Evolutionary conservation across 2,113 vertebrate species (phyloP).

Genomic region (Lagopus muta): DNA sequence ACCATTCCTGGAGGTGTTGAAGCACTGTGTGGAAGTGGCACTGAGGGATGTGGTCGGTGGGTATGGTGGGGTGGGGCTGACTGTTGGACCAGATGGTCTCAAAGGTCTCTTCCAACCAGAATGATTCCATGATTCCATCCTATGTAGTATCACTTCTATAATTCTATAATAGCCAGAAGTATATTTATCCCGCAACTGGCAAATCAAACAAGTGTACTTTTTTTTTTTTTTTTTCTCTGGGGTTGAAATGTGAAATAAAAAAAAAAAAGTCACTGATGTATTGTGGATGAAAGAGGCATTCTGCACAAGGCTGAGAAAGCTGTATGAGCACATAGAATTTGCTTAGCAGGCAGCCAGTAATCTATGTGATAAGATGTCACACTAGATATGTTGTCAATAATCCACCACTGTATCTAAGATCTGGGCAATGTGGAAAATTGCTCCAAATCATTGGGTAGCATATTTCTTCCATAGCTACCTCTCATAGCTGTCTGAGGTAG

Average conservation of each 20-base stretch:
- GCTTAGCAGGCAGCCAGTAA: not conserved
- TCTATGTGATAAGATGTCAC: not conserved
- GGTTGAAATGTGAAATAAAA: not conserved
- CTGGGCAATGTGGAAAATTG: not conserved
- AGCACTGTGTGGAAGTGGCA: too few relatives aligned
- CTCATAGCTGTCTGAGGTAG: not conserved
- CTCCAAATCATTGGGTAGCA: not conserved
- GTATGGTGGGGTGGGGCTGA: too few relatives aligned
- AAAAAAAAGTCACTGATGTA: not conserved
- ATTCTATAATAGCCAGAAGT: not conserved
- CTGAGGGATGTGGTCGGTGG: too few relatives aligned
- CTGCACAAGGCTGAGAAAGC: not conserved
- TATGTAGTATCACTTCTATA: too few relatives aligned
- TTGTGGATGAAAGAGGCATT: not conserved
- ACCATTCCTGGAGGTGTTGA: too few relatives aligned
- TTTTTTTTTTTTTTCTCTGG: not conserved
- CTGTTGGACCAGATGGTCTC: too few relatives aligned
- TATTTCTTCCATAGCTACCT: too few relatives aligned
- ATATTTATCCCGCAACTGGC: not conserved
- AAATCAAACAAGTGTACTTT: not conserved
- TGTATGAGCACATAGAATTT: rapidly evolving
- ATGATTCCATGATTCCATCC: too few relatives aligned
- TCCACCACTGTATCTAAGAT: not conserved
- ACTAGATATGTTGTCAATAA: not conserved
- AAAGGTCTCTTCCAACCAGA: too few relatives aligned